phyloP scores from a whole-genome alignment of 1,140 invertebrate genomes.

The Lineus longissimus region DNA sequence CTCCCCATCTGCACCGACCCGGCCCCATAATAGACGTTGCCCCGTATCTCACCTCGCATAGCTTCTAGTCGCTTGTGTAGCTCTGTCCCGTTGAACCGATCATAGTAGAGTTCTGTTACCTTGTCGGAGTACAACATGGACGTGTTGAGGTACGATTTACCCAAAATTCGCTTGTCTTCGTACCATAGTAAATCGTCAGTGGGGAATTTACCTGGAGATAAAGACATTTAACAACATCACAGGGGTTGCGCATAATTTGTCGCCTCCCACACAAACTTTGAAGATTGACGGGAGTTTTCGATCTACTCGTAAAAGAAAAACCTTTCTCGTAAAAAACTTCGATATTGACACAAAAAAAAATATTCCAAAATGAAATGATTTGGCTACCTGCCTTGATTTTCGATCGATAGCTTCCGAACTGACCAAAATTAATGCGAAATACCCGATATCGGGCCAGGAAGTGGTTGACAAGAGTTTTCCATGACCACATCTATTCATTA shows the following conservation, averaged over 20 bases:
- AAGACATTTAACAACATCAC: background rate
- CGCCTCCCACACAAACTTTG: no score
- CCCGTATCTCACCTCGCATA: slow-evolving; percentile 12
- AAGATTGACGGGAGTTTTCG: no score
- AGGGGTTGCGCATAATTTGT: background rate
- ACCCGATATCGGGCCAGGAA: no score
- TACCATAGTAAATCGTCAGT: slow-evolving; percentile 15
- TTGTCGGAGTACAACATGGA: slow-evolving; percentile 11
- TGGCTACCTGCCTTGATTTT: no score
- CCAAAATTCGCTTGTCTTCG: slow-evolving; percentile 14
- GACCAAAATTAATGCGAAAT: no score
- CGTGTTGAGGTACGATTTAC: slow-evolving; percentile 12
- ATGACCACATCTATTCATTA: no score
- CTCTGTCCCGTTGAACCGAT: slow-evolving; percentile 3
- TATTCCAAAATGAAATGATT: no score
- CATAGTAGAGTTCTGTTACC: background rate
- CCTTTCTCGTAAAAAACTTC: no score
- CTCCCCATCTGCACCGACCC: slow-evolving; percentile 14
- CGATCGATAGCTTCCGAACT: no score
- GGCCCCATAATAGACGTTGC: slow-evolving; percentile 2
- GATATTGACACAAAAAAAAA: no score
- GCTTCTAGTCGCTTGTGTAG: slow-evolving; percentile 5
- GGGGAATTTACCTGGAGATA: slow-evolving; percentile 14
- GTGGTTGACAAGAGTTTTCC: no score
- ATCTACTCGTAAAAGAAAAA: no score